Conservation (phyloP, 2,113 vertebrate genomes). For the Mirounga angustirostris region DNA sequence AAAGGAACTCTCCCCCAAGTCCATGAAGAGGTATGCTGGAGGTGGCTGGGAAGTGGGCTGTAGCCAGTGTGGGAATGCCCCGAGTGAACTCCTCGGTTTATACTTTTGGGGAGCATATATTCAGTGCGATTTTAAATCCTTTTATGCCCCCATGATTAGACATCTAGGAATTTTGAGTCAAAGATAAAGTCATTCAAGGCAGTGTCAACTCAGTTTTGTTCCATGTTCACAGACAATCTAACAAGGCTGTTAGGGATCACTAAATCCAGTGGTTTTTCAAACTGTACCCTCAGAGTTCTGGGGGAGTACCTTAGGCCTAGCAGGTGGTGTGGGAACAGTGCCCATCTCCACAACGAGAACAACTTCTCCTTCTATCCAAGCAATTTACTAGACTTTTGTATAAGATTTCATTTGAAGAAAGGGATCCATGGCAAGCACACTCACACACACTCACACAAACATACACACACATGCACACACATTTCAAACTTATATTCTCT, state of each 20-base stretch:
- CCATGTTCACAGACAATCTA: neutral
- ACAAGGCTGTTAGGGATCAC: neutral
- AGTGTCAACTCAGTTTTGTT: neutral
- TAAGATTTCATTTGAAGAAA: slow-evolving; percentile 30
- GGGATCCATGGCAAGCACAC: no score
- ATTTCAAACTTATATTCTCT: neutral
- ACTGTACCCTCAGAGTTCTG: neutral
- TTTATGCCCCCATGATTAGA: neutral
- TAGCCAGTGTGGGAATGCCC: neutral
- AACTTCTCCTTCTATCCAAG: neutral
- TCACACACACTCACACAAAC: neutral
- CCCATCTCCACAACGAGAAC: neutral
- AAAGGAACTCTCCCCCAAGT: slow-evolving; percentile 96
- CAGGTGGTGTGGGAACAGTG: fast-evolving
- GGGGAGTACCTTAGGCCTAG: neutral
- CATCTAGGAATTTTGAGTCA: slow-evolving; percentile 9
- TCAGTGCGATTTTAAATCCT: neutral
- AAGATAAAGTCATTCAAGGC: neutral
- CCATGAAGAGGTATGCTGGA: slow-evolving; percentile 95
- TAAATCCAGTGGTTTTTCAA: neutral
- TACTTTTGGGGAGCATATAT: neutral
- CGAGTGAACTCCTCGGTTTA: neutral
- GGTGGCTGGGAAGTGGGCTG: slow-evolving; percentile 82
- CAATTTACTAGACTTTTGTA: neutral
- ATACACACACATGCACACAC: neutral